phyloP scores from a whole-genome alignment of 2,113 vertebrate genomes.

The Rallus limicola region DNA sequence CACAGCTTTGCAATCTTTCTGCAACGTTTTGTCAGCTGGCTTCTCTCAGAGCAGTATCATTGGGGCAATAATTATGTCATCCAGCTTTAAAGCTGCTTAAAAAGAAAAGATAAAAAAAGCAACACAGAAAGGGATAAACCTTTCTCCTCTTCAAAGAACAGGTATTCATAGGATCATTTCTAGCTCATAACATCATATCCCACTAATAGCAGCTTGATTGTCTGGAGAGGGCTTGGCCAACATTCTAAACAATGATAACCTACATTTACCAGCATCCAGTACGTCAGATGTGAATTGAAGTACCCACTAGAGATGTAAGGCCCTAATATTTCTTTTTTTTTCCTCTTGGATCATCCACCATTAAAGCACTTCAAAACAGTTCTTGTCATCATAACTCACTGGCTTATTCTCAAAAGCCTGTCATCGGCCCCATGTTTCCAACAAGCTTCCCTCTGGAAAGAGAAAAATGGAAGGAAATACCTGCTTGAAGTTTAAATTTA shows the following conservation, averaged over 20 bases:
- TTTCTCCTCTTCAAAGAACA: not conserved
- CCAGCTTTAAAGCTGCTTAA: not conserved
- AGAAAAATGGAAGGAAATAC: not conserved
- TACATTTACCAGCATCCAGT: not conserved
- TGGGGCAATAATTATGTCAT: not conserved
- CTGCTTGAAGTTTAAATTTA: not conserved
- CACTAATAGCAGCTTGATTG: not conserved
- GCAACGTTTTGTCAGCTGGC: not conserved
- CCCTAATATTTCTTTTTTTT: not conserved
- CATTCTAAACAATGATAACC: not conserved
- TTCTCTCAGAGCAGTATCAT: not conserved
- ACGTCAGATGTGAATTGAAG: not conserved
- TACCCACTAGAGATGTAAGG: not conserved
- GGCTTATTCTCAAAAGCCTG: not conserved
- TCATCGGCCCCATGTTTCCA: not conserved
- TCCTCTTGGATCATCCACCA: not conserved
- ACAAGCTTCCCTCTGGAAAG: not conserved
- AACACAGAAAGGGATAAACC: not conserved
- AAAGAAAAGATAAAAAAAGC: not conserved
- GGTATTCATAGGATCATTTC: not conserved
- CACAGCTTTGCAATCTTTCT: not conserved
- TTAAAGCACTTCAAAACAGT: slow-evolving; percentile 9
- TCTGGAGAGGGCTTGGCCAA: not conserved
- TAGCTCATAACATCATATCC: not conserved
- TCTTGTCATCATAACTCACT: slow-evolving; percentile 25